Evolutionary conservation across 2,113 vertebrate species (phyloP), one percentile per base, ranked within the genome.

Genomic region (Pipa parva): DNA sequence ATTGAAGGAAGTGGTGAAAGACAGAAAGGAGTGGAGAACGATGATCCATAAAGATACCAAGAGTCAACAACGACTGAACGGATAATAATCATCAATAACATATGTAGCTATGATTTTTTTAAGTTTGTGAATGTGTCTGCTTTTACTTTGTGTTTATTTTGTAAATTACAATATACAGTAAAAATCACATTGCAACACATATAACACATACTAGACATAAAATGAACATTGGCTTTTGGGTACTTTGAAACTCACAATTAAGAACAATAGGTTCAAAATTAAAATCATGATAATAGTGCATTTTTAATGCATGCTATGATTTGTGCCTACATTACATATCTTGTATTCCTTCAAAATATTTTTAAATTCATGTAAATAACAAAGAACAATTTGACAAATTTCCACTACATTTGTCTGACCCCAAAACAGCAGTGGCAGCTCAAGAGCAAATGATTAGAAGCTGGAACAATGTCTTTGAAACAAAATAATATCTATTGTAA

Each of bases 391-490:
- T 2, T 48, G 58, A 59, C 36, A n/a, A 26, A 59, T 59, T 27
- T 27, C 7, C 6, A 24, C 58, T 27, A 20, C 56, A 31, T 58
- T 10, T 26, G 7, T 18, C 17, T 60, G 58, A 42, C 58, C 48
- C 28, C 13, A 25, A 37, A 52, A n/a, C 24, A 52, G 15, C 29
- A 36, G 22, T 51, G 18, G 29, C 22, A 24, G 48, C 22, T 63
- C 22, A 37, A 37, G 21, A 63, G 29, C 20, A 33, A 61, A 48
- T 48, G 42, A 63, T 63, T 33, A 63, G 20, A 21, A 46, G 42
- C 13, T 11, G 3, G 39, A 24, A 28, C 20, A 22, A 20, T n/a
- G 26, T 42, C 28, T 24, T n/a, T 33, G 28, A 49, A 20, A 49
- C 8, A 21, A 49, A 21, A 49, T 24, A 7, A 49, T 15, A 20